phyloP scores from a whole-genome alignment of 2,888 invertebrate species.

The Tenthredo scrophulariae region DNA sequence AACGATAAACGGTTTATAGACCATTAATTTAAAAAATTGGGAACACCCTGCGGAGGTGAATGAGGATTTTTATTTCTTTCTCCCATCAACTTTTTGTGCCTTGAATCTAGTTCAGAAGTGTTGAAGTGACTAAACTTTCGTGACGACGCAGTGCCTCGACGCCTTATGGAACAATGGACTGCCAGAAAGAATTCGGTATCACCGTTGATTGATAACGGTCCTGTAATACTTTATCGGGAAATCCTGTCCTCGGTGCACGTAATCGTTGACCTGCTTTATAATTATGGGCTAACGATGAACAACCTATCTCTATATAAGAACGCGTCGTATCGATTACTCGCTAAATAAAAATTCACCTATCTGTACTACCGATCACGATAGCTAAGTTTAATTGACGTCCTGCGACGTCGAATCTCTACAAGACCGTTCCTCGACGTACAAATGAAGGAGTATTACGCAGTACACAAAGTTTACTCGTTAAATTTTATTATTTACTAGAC shows the following conservation, averaged over 20 bases:
- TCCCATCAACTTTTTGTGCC: conserved; percentile 9
- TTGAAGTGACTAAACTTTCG: background rate
- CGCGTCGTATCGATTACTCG: background rate
- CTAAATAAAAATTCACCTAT: conserved; percentile 21
- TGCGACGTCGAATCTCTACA: background rate
- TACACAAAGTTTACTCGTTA: background rate
- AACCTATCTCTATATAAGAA: conserved; percentile 27
- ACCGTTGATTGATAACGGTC: conserved; percentile 52
- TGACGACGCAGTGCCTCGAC: conserved; percentile 19
- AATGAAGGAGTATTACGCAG: background rate
- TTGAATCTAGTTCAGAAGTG: conserved; percentile 20
- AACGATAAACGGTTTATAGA: background rate
- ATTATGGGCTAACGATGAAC: conserved; percentile 33
- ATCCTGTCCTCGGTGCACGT: conserved; percentile 41
- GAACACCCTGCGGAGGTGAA: conserved; percentile 6
- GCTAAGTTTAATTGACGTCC: background rate
- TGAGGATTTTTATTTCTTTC: background rate
- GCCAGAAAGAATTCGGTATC: conserved; percentile 46
- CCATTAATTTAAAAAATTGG: background rate
- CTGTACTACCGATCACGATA: background rate
- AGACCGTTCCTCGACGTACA: conserved; percentile 27
- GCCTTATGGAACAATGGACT: conserved; percentile 28
- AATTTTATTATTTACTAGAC: background rate
- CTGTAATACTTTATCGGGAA: conserved; percentile 45
- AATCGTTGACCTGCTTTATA: conserved; percentile 47